Evolutionary conservation across 1,140 invertebrate species (phyloP).

Genomic region (Kradibia gibbosae): DNA sequence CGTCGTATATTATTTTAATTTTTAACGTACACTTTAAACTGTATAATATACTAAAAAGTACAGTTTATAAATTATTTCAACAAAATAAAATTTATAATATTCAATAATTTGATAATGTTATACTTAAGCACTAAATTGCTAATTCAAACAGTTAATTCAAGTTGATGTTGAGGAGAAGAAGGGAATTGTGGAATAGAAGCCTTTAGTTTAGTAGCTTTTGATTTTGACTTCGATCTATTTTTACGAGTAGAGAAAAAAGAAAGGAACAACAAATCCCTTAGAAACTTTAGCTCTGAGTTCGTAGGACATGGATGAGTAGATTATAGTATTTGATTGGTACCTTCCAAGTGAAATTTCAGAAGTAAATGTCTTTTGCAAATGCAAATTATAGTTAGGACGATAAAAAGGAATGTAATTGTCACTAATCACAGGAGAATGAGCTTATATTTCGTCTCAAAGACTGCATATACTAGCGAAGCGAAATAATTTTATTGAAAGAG

Average conservation of each 20-base stretch:
- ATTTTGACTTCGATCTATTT: not conserved
- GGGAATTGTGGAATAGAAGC: not conserved
- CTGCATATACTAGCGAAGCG: not conserved
- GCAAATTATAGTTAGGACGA: not conserved
- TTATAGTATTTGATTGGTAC: conserved; percentile 18
- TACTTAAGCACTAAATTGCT: no score
- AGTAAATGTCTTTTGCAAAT: not conserved
- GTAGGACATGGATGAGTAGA: not conserved
- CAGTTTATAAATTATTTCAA: no score
- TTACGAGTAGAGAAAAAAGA: not conserved
- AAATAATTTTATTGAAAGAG: conserved; percentile 21
- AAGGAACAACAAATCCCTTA: not conserved
- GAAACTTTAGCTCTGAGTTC: not conserved
- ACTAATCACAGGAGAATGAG: not conserved
- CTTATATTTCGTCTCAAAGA: not conserved
- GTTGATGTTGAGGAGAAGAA: not conserved
- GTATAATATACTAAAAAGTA: no score
- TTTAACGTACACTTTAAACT: no score
- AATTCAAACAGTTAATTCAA: no score
- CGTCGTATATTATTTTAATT: no score
- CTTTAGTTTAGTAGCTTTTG: not conserved
- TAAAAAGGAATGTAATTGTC: conserved; percentile 29
- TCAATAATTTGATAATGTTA: no score
- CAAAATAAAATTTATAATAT: no score
- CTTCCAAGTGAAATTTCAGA: conserved; percentile 1